These are phyloP conservation scores for Smittia sp. DNA, from an alignment of 2,888 invertebrate genomes.

Conservation along the genomic window DNA sequence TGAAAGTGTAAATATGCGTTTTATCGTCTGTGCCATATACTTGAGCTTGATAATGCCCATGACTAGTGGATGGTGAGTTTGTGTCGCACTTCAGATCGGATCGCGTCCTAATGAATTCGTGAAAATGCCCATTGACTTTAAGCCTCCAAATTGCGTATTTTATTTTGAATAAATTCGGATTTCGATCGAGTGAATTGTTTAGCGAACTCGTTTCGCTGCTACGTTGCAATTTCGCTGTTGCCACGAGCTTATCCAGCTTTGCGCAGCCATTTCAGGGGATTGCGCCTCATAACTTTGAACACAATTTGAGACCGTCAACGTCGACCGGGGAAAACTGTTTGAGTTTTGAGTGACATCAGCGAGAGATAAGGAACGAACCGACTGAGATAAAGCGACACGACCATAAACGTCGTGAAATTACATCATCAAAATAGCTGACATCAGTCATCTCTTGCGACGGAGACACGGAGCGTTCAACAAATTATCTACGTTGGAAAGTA, in stretches of 20 bases:
- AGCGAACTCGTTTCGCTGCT: conserved; percentile 2
- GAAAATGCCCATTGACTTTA: conserved; percentile 37
- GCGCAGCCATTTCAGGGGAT: conserved; percentile 8
- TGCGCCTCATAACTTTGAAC: too few relatives aligned
- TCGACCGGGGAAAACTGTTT: background rate
- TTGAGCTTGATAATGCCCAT: conserved; percentile 33
- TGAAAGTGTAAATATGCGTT: conserved; percentile 37
- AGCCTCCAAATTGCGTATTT: conserved; percentile 33
- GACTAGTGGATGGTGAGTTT: conserved; percentile 41
- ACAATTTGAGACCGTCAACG: too few relatives aligned
- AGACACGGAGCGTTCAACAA: too few relatives aligned
- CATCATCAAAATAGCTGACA: background rate
- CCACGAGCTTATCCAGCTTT: conserved; percentile 9
- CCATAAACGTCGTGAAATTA: conserved; percentile 16
- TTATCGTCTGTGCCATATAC: conserved; percentile 40
- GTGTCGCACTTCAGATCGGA: background rate
- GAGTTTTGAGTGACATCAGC: conserved; percentile 3
- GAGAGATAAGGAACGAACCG: background rate
- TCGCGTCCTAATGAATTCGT: background rate
- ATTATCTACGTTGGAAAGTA: background rate
- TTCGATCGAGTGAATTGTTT: background rate
- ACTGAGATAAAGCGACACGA: background rate
- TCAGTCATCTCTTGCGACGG: background rate
- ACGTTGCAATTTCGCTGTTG: conserved; percentile 13
- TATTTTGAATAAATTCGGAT: conserved; percentile 40